Conservation (phyloP, 2,888 invertebrate species). For the Drosophila meridiana region DNA sequence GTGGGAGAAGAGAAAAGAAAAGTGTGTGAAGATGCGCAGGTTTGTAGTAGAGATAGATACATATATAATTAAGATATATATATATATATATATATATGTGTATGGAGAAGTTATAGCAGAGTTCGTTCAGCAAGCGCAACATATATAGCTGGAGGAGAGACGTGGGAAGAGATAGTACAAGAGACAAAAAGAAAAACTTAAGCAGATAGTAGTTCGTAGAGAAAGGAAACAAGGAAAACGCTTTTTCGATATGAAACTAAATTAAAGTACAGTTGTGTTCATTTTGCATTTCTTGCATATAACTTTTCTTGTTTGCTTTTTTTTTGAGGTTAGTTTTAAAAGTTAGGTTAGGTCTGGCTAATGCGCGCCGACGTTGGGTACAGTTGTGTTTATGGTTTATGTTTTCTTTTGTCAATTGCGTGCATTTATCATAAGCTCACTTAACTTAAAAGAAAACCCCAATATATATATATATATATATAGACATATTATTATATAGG, state of each 20-base stretch:
- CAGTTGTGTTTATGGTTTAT: conserved; percentile 8
- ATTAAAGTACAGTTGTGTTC: conserved; percentile 29
- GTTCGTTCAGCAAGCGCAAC: conserved; percentile 52
- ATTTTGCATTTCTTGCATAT: conserved; percentile 4
- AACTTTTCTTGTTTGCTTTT: background rate
- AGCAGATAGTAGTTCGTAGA: conserved; percentile 26
- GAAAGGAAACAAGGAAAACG: conserved; percentile 66
- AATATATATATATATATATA: conserved; percentile 15
- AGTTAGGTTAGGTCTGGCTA: conserved; percentile 32
- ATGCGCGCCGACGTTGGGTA: conserved; percentile 43
- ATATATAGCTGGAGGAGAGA: conserved; percentile 24
- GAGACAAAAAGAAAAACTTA: conserved; percentile 15
- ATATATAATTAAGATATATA: background rate
- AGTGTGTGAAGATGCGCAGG: conserved; percentile 19
- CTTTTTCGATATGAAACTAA: conserved; percentile 48
- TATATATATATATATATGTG: background rate
- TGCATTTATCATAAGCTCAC: conserved; percentile 42
- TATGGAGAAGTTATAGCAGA: conserved; percentile 42
- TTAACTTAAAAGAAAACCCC: conserved; percentile 38
- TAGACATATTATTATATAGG: conserved; percentile 27
- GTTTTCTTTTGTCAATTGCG: conserved; percentile 11
- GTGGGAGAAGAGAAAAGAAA: conserved; percentile 69
- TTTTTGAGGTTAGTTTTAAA: conserved; percentile 6
- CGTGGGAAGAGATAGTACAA: conserved; percentile 7
- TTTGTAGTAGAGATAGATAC: conserved; percentile 4